These are phyloP conservation scores for Protonemura montana DNA, from an alignment of 2,888 invertebrate species.

Conservation along the genomic window DNA sequence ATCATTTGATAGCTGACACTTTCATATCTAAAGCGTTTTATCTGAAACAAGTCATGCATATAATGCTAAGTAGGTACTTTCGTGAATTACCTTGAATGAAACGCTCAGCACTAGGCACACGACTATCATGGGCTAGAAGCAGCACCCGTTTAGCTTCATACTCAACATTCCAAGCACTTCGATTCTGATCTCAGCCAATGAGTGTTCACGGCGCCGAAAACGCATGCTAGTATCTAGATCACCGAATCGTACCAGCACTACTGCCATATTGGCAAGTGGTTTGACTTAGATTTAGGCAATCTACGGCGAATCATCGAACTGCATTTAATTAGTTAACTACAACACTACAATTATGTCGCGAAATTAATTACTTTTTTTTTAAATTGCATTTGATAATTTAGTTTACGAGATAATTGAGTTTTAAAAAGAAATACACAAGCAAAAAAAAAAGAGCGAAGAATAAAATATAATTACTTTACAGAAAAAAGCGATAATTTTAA, in stretches of 20 bases:
- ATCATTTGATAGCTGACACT: background rate
- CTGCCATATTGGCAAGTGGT: background rate
- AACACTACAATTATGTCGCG: background rate
- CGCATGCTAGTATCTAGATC: background rate
- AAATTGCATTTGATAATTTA: background rate
- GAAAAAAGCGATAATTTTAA: background rate
- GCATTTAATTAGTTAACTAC: background rate
- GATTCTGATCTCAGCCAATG: constrained; percentile 3
- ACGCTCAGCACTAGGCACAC: background rate
- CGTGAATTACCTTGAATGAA: background rate
- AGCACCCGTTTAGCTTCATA: background rate
- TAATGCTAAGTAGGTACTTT: background rate
- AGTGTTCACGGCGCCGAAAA: background rate
- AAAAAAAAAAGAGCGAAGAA: background rate
- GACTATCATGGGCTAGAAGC: background rate
- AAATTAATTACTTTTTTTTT: background rate
- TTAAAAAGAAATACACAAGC: background rate
- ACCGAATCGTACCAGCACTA: background rate
- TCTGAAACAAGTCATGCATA: background rate
- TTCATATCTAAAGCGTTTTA: background rate
- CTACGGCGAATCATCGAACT: background rate
- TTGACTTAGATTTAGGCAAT: background rate
- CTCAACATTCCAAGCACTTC: background rate
- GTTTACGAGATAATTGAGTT: background rate
- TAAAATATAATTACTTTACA: background rate